Percentiles rank a stretch among this genome's conserved stretches.
Evolutionary conservation across 1,140 invertebrate genomes (phyloP).

Genomic region (Philotrypesis tridentata): DNA sequence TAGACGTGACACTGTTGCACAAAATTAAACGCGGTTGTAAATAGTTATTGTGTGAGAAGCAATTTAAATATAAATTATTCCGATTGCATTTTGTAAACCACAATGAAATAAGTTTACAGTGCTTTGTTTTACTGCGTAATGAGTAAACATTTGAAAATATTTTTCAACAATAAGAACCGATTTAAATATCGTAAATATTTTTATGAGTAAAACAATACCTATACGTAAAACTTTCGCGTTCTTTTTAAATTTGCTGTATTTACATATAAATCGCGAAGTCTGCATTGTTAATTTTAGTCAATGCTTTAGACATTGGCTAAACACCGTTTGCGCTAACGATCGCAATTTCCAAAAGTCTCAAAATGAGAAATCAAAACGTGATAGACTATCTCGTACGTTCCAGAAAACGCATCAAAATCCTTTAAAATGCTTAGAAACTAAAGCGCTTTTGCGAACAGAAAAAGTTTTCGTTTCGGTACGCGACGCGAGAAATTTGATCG

Average conservation of each 20-base stretch:
- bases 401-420: background rate
- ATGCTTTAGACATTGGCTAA: background rate
- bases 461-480: too few species aligned
- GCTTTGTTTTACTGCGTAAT: background rate
- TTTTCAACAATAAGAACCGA: too few species aligned
- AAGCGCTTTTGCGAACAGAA: background rate
- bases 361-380: background rate
- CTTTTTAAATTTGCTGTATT: background rate
- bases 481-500: too few species aligned
- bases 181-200: too few species aligned
- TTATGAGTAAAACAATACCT: too few species aligned
- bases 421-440: background rate
- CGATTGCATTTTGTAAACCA: background rate
- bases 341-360: background rate
- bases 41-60: background rate
- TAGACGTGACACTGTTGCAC: background rate
- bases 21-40: background rate
- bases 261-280: background rate
- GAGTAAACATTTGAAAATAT: too few species aligned
- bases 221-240: too few species aligned
- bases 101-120: background rate
- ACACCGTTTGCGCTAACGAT: background rate
- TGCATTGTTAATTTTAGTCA: background rate
- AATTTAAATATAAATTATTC: background rate
- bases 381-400: background rate